Conservation (phyloP, 2,113 vertebrate genomes). For the Raja brachyura region DNA sequence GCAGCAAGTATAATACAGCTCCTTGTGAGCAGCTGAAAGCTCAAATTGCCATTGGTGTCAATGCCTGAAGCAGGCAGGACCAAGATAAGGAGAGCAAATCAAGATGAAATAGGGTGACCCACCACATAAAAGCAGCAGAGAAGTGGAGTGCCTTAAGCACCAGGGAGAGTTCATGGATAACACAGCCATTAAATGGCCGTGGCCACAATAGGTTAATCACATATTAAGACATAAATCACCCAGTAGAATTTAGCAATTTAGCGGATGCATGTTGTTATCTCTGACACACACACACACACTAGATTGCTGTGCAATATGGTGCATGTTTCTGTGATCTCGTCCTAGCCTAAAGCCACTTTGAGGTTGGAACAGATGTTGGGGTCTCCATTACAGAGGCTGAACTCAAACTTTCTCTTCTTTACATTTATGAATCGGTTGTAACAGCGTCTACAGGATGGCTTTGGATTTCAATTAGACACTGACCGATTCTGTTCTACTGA, state of each 20-base stretch:
- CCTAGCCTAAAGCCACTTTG: background rate
- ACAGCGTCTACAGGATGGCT: background rate
- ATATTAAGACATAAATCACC: background rate
- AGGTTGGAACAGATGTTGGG: background rate
- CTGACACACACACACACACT: no score
- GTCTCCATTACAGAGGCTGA: background rate
- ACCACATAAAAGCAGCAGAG: background rate
- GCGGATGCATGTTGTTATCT: no score
- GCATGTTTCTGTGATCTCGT: background rate
- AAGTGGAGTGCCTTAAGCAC: background rate
- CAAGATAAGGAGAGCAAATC: background rate
- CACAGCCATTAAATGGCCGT: background rate
- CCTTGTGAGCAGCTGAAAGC: background rate
- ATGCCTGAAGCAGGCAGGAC: background rate
- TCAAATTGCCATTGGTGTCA: background rate
- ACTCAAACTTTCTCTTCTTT: background rate
- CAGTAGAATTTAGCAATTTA: background rate
- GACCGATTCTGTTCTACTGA: background rate
- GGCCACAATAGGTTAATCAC: background rate
- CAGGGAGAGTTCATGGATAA: background rate
- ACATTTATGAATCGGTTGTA: background rate
- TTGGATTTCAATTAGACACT: background rate
- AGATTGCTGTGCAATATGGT: no score
- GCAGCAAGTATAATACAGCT: background rate
- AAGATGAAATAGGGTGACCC: background rate